phyloP scores from a whole-genome alignment of 2,888 invertebrate species.

The Polydrusus cervinus region DNA sequence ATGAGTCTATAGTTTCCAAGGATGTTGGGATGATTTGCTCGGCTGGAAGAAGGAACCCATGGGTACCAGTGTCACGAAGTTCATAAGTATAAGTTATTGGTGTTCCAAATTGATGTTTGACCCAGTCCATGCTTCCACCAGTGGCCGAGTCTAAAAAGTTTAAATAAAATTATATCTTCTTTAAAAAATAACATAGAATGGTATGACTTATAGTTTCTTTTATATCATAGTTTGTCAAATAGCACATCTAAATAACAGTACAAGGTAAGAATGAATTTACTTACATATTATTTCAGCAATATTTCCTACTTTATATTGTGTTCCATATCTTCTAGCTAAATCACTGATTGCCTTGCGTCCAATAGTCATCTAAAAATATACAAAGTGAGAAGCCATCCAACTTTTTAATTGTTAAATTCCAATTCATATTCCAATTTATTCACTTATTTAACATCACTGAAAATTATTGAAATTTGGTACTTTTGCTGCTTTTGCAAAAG shows the following conservation, averaged over 20 bases:
- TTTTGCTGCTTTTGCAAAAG: too few species aligned
- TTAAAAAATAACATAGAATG: too few species aligned
- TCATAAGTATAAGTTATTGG: constrained; percentile 82
- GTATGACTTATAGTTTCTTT: too few species aligned
- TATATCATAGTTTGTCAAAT: too few species aligned
- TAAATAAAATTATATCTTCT: not conserved
- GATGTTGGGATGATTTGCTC: constrained; percentile 77
- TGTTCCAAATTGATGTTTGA: constrained; percentile 78
- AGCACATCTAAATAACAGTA: not conserved
- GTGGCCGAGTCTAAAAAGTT: constrained; percentile 76
- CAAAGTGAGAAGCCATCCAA: too few species aligned
- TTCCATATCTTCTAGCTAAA: constrained; percentile 68
- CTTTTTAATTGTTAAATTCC: too few species aligned
- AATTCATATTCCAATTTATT: too few species aligned
- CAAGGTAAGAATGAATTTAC: constrained; percentile 29
- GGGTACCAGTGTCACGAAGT: constrained; percentile 79
- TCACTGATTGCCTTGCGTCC: constrained; percentile 61
- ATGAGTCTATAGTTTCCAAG: constrained; percentile 75
- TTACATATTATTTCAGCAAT: constrained; percentile 71
- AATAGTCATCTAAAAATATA: constrained; percentile 49
- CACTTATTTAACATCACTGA: too few species aligned
- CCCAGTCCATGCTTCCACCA: constrained; percentile 85
- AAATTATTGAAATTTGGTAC: too few species aligned
- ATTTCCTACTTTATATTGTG: constrained; percentile 70
- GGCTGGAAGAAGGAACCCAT: constrained; percentile 81